Percentiles rank a stretch among this genome's conserved stretches.
Evolutionary conservation across 2,113 vertebrate genomes (phyloP).

Genomic region (Fulmarus glacialis): DNA sequence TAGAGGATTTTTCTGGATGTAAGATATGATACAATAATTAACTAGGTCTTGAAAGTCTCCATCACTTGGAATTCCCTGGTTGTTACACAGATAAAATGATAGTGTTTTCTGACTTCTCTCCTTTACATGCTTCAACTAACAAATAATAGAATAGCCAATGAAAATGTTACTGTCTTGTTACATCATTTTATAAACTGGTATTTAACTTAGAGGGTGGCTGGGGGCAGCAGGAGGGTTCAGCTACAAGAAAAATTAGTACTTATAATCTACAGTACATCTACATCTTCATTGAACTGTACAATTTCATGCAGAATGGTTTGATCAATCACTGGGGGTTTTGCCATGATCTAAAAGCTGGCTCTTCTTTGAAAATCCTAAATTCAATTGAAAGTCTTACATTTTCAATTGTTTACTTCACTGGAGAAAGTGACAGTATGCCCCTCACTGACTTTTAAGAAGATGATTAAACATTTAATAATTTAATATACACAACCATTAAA

Average conservation of each 20-base stretch:
- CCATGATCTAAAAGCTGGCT: not conserved
- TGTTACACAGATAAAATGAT: not conserved
- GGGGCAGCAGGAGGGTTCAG: accelerated
- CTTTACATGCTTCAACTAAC: not conserved
- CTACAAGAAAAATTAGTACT: not conserved
- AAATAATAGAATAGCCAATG: not conserved
- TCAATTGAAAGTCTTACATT: not conserved
- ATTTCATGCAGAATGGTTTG: not conserved
- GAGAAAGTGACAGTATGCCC: not conserved
- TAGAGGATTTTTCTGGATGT: not conserved
- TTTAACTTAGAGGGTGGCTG: not conserved
- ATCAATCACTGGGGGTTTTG: not conserved
- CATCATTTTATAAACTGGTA: not conserved
- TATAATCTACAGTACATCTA: not conserved
- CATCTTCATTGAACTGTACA: not conserved
- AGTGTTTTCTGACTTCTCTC: not conserved
- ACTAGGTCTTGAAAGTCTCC: not conserved
- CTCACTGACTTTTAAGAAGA: not conserved
- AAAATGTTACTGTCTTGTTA: not conserved
- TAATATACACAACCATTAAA: not conserved
- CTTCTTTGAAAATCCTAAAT: not conserved
- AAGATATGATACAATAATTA: not conserved
- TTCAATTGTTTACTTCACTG: not conserved
- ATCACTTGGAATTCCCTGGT: not conserved
- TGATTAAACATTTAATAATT: not conserved